Percentiles rank a stretch among this genome's conserved stretches.
These are phyloP conservation scores for Phoebastria nigripes DNA, from an alignment of 2,797 vertebrate species.

Conservation along the genomic window DNA sequence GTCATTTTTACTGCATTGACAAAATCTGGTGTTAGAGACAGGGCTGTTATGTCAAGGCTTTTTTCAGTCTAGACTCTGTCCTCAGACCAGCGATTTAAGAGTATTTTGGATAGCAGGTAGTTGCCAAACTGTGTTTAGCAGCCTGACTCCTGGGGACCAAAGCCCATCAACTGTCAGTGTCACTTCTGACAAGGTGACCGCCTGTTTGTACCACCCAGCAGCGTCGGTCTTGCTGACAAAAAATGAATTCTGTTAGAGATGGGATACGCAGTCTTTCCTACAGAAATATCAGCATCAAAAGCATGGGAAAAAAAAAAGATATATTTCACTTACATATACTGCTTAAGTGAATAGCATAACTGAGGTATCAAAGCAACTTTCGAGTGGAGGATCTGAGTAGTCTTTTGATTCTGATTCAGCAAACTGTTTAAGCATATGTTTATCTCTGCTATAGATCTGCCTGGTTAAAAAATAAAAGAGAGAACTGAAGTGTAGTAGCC, in stretches of 20 bases:
- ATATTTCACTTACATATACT: neutral
- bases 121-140: neutral
- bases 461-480: slow-evolving; percentile 1
- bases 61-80: neutral
- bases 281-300: neutral
- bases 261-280: neutral
- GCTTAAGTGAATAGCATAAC: neutral
- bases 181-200: neutral
- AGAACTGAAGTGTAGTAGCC: slow-evolving; percentile 1
- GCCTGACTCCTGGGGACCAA: neutral
- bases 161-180: neutral
- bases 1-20: neutral
- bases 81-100: neutral
- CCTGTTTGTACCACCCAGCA: neutral
- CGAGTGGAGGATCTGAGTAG: neutral
- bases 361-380: slow-evolving; percentile 17
- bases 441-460: slow-evolving; percentile 39
- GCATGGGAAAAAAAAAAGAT: neutral
- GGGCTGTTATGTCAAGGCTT: neutral
- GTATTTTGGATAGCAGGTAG: neutral
- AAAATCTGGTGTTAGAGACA: neutral
- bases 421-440: slow-evolving; percentile 3
- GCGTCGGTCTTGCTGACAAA: rapidly evolving
- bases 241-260: neutral
- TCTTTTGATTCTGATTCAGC: slow-evolving; percentile 30